Evolutionary conservation across 2,113 vertebrate species (phyloP), one percentile per base, ranked within the genome.

Genomic region (Crypturellus undulatus): DNA sequence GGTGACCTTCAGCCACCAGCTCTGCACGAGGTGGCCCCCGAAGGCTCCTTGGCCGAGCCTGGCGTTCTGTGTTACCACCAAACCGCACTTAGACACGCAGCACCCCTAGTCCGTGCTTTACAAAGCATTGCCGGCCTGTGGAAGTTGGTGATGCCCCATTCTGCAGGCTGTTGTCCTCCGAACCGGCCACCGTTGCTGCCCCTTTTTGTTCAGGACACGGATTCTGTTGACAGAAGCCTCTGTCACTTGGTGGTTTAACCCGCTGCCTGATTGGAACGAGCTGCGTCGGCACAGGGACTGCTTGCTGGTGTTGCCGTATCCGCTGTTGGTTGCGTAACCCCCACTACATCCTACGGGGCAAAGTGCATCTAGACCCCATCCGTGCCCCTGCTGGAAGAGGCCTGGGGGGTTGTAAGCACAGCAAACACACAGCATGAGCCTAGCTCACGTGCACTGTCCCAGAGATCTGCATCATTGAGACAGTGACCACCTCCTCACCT

Each of bases 341-440:
- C 38, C 16, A 69, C 59, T 0, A 1, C 32, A 4, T 3, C 1
- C 9, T 52, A 56, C 12, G 59, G 43, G 76, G 83, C 58, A 65
- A 10, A 42, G 62, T 0, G 20, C 32, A 2, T 4, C 51, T 2
- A 22, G 30, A 16, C 15, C 43, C 49, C n/a, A 22, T 5, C 1
- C 10, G 38, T 12, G 38, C 54, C 22, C 38, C 25, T 3, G 12
- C 4, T n/a, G 3, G 68, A 60, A 49, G 59, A 4, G 38, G 30
- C 30, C 11, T 12, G 49, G 81, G 12, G 56, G 34, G 36, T 12
- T 4, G 4, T 10, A 2, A 49, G 87, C 20, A 10, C 49, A 56
- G 63, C 64, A 16, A 2, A 2, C 0, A 0, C 3, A 1, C 12
- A 1, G 40, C 3, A 25, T 13, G 1, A 3, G 3, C 2, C 0